phyloP scores from a whole-genome alignment of 37 sponge, comb jelly and placozoan species.

The Cliona cf. orientalis region DNA sequence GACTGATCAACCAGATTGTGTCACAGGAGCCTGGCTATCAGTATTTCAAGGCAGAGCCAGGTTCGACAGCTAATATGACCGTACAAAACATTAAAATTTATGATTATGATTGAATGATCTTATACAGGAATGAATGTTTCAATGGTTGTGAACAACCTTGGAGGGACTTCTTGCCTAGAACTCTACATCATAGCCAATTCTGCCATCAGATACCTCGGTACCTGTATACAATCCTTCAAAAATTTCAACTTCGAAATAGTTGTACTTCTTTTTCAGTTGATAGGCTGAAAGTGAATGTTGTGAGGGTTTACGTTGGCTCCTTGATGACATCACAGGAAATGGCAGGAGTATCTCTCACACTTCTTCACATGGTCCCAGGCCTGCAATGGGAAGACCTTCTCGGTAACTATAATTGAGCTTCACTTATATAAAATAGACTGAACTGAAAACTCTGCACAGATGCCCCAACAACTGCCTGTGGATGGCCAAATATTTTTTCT shows the following conservation, averaged over 20 bases:
- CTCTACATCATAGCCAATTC: slow-evolving; percentile 79
- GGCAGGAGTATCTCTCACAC: slow-evolving; percentile 93
- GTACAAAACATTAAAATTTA: too few relatives aligned
- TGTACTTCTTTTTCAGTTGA: background rate
- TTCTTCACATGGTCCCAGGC: slow-evolving; percentile 46
- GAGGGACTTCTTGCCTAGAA: slow-evolving; percentile 96
- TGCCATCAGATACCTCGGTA: slow-evolving; percentile 83
- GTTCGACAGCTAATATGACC: slow-evolving; percentile 13
- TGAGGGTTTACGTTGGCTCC: slow-evolving; percentile 62
- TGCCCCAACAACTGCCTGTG: slow-evolving; percentile 67
- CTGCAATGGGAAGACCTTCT: slow-evolving; percentile 51
- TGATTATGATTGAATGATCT: background rate
- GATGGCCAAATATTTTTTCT: slow-evolving; percentile 64
- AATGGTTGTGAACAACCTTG: slow-evolving; percentile 93
- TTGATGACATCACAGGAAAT: slow-evolving; percentile 97
- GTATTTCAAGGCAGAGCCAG: slow-evolving; percentile 67
- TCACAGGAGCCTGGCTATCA: slow-evolving; percentile 60
- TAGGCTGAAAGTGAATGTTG: slow-evolving; percentile 38
- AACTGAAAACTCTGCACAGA: slow-evolving; percentile 30
- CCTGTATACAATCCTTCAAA: too few relatives aligned
- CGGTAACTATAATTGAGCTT: slow-evolving; percentile 61
- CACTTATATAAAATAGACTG: background rate
- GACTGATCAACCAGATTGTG: slow-evolving; percentile 70
- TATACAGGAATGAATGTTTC: slow-evolving; percentile 71
- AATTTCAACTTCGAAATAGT: too few relatives aligned